These are phyloP conservation scores for Campoplex nolae DNA, from an alignment of 2,888 invertebrate genomes.

Conservation along the genomic window DNA sequence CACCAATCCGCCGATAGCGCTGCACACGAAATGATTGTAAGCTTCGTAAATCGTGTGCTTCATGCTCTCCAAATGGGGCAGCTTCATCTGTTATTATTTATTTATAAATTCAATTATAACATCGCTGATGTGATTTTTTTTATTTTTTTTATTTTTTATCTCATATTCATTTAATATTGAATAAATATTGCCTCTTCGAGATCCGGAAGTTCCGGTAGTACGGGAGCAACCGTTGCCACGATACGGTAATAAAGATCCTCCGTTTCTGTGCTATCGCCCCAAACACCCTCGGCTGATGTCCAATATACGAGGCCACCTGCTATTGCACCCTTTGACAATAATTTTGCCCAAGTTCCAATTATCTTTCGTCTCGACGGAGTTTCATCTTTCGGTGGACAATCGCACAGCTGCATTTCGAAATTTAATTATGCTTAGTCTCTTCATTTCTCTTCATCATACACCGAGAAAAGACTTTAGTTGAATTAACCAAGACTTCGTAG, in stretches of 20 bases:
- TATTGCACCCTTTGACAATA: slow-evolving; percentile 81
- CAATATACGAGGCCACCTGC: slow-evolving; percentile 83
- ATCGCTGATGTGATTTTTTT: background rate
- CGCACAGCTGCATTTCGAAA: slow-evolving; percentile 77
- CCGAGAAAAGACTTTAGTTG: background rate
- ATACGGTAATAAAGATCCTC: slow-evolving; percentile 82
- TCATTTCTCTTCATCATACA: no score
- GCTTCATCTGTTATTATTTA: slow-evolving; percentile 66
- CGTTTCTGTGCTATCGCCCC: slow-evolving; percentile 83
- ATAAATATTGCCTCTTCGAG: slow-evolving; percentile 65
- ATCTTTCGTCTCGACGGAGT: slow-evolving; percentile 25
- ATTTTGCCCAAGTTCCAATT: slow-evolving; percentile 68
- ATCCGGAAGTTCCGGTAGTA: slow-evolving; percentile 52
- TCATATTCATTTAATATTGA: background rate
- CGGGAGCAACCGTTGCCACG: slow-evolving; percentile 68
- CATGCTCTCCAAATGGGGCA: slow-evolving; percentile 72
- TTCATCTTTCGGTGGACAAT: slow-evolving; percentile 76
- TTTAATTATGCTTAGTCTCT: background rate
- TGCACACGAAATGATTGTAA: slow-evolving; percentile 75
- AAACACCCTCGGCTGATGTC: slow-evolving; percentile 84
- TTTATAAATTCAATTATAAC: background rate
- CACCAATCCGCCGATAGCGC: slow-evolving; percentile 70
- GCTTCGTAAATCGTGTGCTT: slow-evolving; percentile 70
- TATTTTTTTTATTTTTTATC: background rate
- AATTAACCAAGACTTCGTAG: no score